phyloP scores from a whole-genome alignment of 2,888 invertebrate species.

The Hyppa rectilinea region DNA sequence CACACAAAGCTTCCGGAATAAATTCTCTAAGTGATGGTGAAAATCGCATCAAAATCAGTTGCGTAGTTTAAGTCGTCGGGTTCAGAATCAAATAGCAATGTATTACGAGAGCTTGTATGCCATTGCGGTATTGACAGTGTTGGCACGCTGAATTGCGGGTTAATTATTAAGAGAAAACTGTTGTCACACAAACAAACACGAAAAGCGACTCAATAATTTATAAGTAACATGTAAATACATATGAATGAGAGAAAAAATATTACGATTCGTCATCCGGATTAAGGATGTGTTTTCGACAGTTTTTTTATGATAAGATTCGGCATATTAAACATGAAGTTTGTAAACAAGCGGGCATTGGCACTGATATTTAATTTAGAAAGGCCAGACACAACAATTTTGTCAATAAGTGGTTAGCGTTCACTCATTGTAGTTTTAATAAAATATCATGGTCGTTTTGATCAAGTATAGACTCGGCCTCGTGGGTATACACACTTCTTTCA shows the following conservation, averaged over 20 bases:
- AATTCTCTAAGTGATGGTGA: too few relatives aligned
- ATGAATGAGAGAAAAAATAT: conserved; percentile 8
- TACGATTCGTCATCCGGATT: conserved; percentile 22
- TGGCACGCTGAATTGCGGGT: background rate
- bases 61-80: conserved; percentile 56
- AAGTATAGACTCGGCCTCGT: background rate
- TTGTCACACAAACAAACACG: background rate
- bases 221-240: background rate
- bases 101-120: background rate
- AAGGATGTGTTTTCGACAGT: conserved; percentile 26
- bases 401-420: background rate
- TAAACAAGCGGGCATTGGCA: conserved; percentile 51
- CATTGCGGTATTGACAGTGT: conserved; percentile 7
- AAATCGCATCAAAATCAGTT: too few relatives aligned
- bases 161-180: too few relatives aligned
- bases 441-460: conserved; percentile 15
- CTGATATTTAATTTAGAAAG: conserved; percentile 38
- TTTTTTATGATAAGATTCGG: conserved; percentile 40
- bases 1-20: too few relatives aligned
- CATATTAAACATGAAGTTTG: conserved; percentile 17
- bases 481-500: background rate
- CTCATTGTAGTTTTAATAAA: conserved; percentile 20
- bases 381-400: conserved; percentile 21
- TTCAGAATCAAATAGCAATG: conserved; percentile 29
- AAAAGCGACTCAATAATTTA: background rate